These are phyloP conservation scores for Acestrorhynchus altus DNA, from an alignment of 2,797 vertebrate species.

Conservation along the genomic window DNA sequence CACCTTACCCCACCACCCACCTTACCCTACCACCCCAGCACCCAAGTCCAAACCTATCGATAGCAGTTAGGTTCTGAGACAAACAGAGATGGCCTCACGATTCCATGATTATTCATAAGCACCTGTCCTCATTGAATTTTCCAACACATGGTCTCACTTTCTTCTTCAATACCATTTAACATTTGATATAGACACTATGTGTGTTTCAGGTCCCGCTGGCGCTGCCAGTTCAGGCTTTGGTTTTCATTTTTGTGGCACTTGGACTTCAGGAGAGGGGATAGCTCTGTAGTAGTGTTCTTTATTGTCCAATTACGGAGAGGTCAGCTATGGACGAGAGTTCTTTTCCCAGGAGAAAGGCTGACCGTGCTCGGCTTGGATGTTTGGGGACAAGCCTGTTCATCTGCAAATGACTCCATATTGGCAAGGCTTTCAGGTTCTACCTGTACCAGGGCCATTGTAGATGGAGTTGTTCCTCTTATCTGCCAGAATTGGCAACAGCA, in stretches of 20 bases:
- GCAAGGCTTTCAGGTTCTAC: not conserved
- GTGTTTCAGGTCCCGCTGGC: not conserved
- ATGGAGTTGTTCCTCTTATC: not conserved
- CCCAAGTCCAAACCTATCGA: not conserved
- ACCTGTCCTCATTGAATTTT: constrained; percentile 26
- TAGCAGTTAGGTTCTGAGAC: constrained; percentile 3
- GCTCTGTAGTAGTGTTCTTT: not conserved
- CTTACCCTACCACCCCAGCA: not conserved
- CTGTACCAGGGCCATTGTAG: not conserved
- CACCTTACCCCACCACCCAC: too few species aligned
- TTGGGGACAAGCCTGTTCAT: not conserved
- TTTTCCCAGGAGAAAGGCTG: not conserved
- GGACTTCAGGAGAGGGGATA: not conserved
- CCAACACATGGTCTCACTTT: not conserved
- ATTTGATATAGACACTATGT: not conserved
- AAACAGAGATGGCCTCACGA: not conserved
- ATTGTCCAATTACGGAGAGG: constrained; percentile 4
- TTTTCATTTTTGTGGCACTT: not conserved
- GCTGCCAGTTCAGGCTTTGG: constrained; percentile 1
- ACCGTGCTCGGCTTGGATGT: not conserved
- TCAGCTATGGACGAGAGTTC: not conserved
- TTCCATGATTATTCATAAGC: constrained; percentile 39
- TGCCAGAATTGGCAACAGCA: not conserved
- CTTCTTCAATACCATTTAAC: not conserved
- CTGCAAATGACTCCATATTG: constrained; percentile 5